These are phyloP conservation scores for Octomys mimax DNA, from an alignment of 2,797 vertebrate genomes.

Conservation along the genomic window DNA sequence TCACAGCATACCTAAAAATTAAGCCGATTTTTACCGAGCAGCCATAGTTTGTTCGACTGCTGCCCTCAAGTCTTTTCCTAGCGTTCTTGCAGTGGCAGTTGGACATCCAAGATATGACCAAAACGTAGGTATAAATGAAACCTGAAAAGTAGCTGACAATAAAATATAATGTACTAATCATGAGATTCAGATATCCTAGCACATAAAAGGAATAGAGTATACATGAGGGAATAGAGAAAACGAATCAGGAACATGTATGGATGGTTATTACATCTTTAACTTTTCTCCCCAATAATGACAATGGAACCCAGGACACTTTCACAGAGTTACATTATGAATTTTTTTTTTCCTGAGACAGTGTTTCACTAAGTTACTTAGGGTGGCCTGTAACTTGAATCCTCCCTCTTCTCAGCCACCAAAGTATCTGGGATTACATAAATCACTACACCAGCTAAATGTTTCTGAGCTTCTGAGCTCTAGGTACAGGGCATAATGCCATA, in stretches of 20 bases:
- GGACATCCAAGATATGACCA: background rate
- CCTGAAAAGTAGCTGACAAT: background rate
- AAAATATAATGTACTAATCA: background rate
- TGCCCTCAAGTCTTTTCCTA: background rate
- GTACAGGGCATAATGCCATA: background rate
- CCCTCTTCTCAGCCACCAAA: background rate
- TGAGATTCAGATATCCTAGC: background rate
- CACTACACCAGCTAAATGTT: background rate
- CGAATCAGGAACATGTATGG: background rate
- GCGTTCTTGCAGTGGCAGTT: background rate
- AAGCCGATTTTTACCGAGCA: background rate
- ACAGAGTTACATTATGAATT: background rate
- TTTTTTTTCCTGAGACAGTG: background rate
- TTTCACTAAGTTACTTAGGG: background rate
- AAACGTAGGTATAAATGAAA: background rate
- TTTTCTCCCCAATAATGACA: background rate
- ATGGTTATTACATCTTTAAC: background rate
- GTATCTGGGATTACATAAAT: background rate
- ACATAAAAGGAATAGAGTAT: background rate
- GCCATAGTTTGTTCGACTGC: background rate
- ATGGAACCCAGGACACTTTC: background rate
- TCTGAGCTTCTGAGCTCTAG: background rate
- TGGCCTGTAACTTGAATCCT: background rate
- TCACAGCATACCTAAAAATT: background rate
- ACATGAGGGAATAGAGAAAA: background rate